phyloP scores from a whole-genome alignment of 1,140 invertebrate species.

The Cryptotermes secundus region DNA sequence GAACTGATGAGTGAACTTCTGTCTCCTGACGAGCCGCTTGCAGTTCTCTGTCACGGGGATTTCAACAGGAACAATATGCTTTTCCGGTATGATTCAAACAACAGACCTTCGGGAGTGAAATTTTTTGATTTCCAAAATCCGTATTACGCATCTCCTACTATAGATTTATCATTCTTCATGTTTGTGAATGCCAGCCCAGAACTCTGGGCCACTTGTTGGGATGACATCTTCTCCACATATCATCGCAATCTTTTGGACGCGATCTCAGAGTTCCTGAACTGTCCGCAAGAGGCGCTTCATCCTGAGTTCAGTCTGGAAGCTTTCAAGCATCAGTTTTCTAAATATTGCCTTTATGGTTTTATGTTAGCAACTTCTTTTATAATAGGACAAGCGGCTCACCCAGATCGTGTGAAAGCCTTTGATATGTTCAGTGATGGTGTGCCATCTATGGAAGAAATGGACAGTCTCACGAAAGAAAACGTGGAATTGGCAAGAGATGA shows the following conservation, averaged over 20 bases:
- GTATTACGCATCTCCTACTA: conserved; percentile 44
- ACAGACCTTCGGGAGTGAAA: conserved; percentile 39
- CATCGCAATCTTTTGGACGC: conserved; percentile 42
- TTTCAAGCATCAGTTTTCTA: conserved; percentile 16
- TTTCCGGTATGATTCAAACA: conserved; percentile 39
- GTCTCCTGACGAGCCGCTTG: conserved; percentile 40
- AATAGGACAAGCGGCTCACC: not conserved
- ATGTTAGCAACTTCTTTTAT: not conserved
- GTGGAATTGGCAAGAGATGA: no score
- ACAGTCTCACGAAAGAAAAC: no score
- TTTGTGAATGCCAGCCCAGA: conserved; percentile 44
- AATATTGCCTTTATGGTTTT: not conserved
- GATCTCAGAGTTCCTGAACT: conserved; percentile 40
- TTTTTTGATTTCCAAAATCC: conserved; percentile 49
- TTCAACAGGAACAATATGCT: conserved; percentile 48
- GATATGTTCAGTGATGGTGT: not conserved
- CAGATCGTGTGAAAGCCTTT: not conserved
- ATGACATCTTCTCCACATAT: conserved; percentile 49
- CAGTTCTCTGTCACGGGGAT: conserved; percentile 49
- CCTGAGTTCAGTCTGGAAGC: not conserved
- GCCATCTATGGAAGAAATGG: not conserved
- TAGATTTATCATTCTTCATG: conserved; percentile 49
- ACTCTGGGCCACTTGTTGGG: conserved; percentile 45
- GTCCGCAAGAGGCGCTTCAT: not conserved
- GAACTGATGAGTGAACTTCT: not conserved